Conservation (phyloP, 2,888 invertebrate species). For the Tiliacea aurago region DNA sequence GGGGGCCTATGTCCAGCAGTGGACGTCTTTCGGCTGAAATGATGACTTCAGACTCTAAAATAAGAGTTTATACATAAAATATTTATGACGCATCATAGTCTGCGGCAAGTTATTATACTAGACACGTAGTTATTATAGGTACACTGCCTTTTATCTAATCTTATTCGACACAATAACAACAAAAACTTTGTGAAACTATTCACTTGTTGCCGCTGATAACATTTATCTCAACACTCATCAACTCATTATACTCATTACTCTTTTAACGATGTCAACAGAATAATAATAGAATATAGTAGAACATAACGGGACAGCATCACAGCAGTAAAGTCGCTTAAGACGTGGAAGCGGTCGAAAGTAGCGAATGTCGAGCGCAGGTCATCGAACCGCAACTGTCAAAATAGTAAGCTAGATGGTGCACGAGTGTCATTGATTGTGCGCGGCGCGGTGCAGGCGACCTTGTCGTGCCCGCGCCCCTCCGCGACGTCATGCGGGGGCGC, state of each 20-base stretch:
- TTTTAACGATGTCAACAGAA: slow-evolving; percentile 23
- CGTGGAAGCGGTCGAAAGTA: slow-evolving; percentile 51
- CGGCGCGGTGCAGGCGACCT: slow-evolving; percentile 78
- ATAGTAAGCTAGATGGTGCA: slow-evolving; percentile 74
- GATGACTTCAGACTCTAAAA: slow-evolving; percentile 20
- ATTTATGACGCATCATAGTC: slow-evolving; percentile 48
- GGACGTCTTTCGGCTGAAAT: too few relatives aligned
- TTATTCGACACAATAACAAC: slow-evolving; percentile 48
- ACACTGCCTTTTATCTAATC: slow-evolving; percentile 48
- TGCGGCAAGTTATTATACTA: slow-evolving; percentile 37
- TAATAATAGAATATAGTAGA: neutral
- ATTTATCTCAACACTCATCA: slow-evolving; percentile 18
- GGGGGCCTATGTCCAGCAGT: too few relatives aligned
- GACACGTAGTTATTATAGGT: slow-evolving; percentile 30
- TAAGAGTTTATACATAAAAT: slow-evolving; percentile 19
- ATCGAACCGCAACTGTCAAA: slow-evolving; percentile 78
- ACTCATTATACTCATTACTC: slow-evolving; percentile 21
- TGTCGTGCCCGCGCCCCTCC: slow-evolving; percentile 81
- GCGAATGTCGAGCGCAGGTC: slow-evolving; percentile 68
- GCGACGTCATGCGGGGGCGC: slow-evolving; percentile 89
- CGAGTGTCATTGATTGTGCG: slow-evolving; percentile 69
- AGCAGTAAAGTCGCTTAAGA: neutral
- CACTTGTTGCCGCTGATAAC: slow-evolving; percentile 40
- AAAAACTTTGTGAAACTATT: slow-evolving; percentile 39
- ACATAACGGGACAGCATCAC: slow-evolving; percentile 7